Base-by-base conservation (phyloP, 2,888 invertebrate species). In the Apoda limacodes region DNA sequence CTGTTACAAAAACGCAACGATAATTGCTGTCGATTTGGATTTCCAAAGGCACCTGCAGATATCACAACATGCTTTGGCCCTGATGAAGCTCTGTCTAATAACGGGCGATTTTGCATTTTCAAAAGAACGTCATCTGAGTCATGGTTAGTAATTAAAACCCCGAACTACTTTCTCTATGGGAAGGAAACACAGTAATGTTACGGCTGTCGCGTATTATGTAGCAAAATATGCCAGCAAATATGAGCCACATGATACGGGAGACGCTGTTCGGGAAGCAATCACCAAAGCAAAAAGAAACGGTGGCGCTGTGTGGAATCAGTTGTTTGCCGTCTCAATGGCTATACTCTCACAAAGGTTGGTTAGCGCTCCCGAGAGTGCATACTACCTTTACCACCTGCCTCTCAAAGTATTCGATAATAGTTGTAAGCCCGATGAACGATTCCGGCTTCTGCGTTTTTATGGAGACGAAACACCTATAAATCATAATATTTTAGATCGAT, bases 121-220 rank as follows among this genome's bases (percentile, higher is more conserved):
- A 46, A 47, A 50, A 25, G 56, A 43, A 22, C 0, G 11, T 44
- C 13, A 22, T 44, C 1, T 42, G 50, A 46, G 29, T 1, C 2
- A 44, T 48, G 43, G 36, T 50, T 0, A 60, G 59, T 13, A 60
- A 57, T 38, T 59, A 56, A 29, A 58, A 52, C 41, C 5, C 48
- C 10, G 14, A 6, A 12, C 25, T 57, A 9, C 17, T 55, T 9
- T 22, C 17, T 7, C 5, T 60, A 22, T 57, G 54, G 54, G 9
- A 45, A 17, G 60, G 39, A 3, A 60, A 61, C 24, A 62, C 61
- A 27, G 59, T 6, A 52, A 24, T 34, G 42, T 53, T 1, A 46
- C 48, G 1, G 50, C 57, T 9, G 48, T 61, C 0, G 45, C 60
- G 0, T 60, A 52, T 25, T 58, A 55, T 19, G 29, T 56, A 1